Evolutionary conservation across 2,888 invertebrate genomes (phyloP).

Genomic region (Dendrolimus houi): DNA sequence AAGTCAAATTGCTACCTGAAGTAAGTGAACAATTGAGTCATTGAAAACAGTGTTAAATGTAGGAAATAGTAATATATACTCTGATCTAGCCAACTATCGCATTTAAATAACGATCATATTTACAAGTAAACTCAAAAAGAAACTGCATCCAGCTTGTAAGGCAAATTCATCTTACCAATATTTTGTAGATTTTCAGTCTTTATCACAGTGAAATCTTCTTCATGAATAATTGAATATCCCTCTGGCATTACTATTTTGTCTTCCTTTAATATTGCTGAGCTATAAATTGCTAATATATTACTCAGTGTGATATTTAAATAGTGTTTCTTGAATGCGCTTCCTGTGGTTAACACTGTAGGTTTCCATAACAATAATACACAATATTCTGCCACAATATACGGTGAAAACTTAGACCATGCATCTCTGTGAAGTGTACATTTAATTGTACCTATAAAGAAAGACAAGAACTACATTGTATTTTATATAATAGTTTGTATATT

Average conservation of each 20-base stretch:
- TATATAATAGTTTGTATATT: no score
- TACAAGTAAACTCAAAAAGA: no score
- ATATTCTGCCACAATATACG: slow-evolving; percentile 54
- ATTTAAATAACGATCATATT: no score
- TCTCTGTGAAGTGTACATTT: slow-evolving; percentile 67
- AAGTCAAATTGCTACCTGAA: no score
- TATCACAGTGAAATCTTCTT: slow-evolving; percentile 51
- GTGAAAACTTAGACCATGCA: slow-evolving; percentile 61
- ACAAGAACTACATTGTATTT: background rate
- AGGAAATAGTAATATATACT: no score
- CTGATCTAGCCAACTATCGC: no score
- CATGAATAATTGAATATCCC: slow-evolving; percentile 36
- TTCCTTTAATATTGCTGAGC: slow-evolving; percentile 39
- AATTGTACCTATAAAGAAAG: slow-evolving; percentile 48
- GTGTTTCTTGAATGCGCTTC: slow-evolving; percentile 60
- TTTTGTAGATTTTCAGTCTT: slow-evolving; percentile 29
- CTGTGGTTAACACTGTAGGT: slow-evolving; percentile 65
- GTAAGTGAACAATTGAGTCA: no score
- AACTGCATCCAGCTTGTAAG: background rate
- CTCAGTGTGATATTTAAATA: slow-evolving; percentile 62
- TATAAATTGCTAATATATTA: slow-evolving; percentile 59
- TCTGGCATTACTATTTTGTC: slow-evolving; percentile 35
- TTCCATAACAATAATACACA: slow-evolving; percentile 55
- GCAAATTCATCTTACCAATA: slow-evolving; percentile 27
- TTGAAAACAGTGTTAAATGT: no score